Evolutionary conservation across 2,113 vertebrate genomes (phyloP), one percentile per base, ranked within the genome.

Genomic region (Gymnocephalus cernua): DNA sequence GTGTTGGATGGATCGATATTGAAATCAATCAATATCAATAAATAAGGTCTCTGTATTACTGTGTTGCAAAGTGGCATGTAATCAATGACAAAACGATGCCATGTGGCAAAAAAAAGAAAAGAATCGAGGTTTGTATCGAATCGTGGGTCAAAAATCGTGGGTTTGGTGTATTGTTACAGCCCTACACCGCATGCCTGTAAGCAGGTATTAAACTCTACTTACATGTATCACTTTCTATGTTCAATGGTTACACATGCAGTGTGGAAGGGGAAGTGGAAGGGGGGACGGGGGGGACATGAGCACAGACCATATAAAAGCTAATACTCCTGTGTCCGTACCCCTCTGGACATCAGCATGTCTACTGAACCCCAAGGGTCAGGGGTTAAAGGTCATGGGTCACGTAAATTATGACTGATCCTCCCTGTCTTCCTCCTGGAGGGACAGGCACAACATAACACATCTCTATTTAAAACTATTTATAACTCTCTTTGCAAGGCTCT

Each of bases 271-370:
- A 89, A 88, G 73, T 77, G 15, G 21, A 27, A 1, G n/a, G 63
- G 81, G 70, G 67, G n/a, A n/a, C n/a, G n/a, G n/a, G 51, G 57
- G 74, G 54, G 51, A 57, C 27, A 12, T 19, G 64, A 84, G 51
- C 67, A 48, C 50, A 64, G 76, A 47, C 21, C 78, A 48, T 67
- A 79, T 88, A 79, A 82, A 88, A 74, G 69, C 74, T 73, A 74
- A 71, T 44, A 63, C 57, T 65, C 70, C 68, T 61, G 67, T 66
- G 61, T 54, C 58, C 16, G 57, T 51, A 62, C 19, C 80, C 89
- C 88, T 88, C 83, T 91, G 90, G 88, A 92, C 89, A 82, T 91
- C 88, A 87, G 86, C 88, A 86, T 7, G 86, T 86, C 77, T 70
- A 19, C 74, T 41, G 77, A 73, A 35, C 66, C 88, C 74, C 67